Base-by-base conservation (phyloP, 2,797 vertebrate genomes). In the Tiaroga cobitis region DNA sequence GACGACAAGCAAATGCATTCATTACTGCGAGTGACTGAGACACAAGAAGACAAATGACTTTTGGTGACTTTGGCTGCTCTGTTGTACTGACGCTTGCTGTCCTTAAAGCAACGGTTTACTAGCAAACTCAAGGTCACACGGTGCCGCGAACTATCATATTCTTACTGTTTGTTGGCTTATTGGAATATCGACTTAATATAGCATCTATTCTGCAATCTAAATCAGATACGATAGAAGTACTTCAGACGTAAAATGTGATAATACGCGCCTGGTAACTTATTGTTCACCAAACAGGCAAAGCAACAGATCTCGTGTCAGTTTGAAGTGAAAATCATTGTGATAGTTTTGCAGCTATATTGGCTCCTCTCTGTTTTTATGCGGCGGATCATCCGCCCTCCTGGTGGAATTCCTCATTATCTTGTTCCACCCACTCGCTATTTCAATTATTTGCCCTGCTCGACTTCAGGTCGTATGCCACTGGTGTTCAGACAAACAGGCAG, bases 331-430 rank as follows among this genome's bases (percentile, higher is more conserved):
- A 67, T 75, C 68, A 87, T 68, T 63, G 29, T 49, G 56, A 49
- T 82, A 49, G 43, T 67, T 80, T 70, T 82, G 72, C 41, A 73
- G 80, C 54, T 70, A 72, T 54, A 67, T 65, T 54, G 29, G 56
- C 51, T 43, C n/a, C 26, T 79, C 70, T 79, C 21, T 74, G 43
- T 78, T 73, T 56, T 61, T 65, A 43, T 73, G 56, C 77, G 2
- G 6, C 54, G 4, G 32, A 80, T 73, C 76, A 5, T 73, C 83
- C 39, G 32, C 21, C 49, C 69, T 80, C 39, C 78, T 65, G 37
- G 41, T 80, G 76, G 51, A 49, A 49, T 26, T 84, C 15, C 81
- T 87, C 77, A 87, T 87, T 87, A 87, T 87, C 69, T 39, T 75
- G 69, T 75, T 80, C 76, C 63, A 34, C 81, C 8, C 46, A 69